These are phyloP conservation scores for Scaptomyza cyrtandrae DNA, from an alignment of 2,888 invertebrate genomes.

Conservation along the genomic window DNA sequence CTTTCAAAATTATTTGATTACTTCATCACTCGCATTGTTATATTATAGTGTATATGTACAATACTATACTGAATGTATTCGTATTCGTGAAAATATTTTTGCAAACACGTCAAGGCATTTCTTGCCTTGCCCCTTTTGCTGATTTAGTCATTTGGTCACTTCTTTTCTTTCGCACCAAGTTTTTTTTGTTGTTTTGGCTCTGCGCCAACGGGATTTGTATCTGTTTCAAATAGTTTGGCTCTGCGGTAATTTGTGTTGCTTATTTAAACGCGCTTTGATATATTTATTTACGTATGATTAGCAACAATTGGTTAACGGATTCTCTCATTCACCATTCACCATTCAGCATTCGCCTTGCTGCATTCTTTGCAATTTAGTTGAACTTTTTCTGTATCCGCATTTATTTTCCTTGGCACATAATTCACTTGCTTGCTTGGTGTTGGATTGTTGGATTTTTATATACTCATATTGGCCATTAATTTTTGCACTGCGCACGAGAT, in stretches of 20 bases:
- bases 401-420: slow-evolving; percentile 10
- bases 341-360: slow-evolving; percentile 16
- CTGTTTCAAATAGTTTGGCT: slow-evolving; percentile 68
- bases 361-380: slow-evolving; percentile 35
- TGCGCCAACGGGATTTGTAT: slow-evolving; percentile 72
- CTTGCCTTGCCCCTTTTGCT: neutral
- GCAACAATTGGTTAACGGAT: slow-evolving; percentile 50
- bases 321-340: neutral
- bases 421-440: neutral
- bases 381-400: slow-evolving; percentile 3
- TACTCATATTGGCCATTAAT: slow-evolving; percentile 49
- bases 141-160: slow-evolving; percentile 31
- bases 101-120: slow-evolving; percentile 70
- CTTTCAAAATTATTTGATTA: slow-evolving; percentile 70
- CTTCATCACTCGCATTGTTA: slow-evolving; percentile 64
- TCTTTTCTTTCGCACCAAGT: slow-evolving; percentile 42
- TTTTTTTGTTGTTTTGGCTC: slow-evolving; percentile 35
- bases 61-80: slow-evolving; percentile 7
- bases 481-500: slow-evolving; percentile 31
- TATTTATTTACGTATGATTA: slow-evolving; percentile 70
- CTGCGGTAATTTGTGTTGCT: slow-evolving; percentile 38
- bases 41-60: slow-evolving; percentile 52
- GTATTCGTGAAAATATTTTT: slow-evolving; percentile 63
- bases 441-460: slow-evolving; percentile 17
- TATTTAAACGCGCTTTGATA: slow-evolving; percentile 67